A percentile compares a stretch with the other conserved stretches of the same genome.
Conservation (phyloP, 1,140 invertebrate species). For the Pseudomyrmex sp. region DNA sequence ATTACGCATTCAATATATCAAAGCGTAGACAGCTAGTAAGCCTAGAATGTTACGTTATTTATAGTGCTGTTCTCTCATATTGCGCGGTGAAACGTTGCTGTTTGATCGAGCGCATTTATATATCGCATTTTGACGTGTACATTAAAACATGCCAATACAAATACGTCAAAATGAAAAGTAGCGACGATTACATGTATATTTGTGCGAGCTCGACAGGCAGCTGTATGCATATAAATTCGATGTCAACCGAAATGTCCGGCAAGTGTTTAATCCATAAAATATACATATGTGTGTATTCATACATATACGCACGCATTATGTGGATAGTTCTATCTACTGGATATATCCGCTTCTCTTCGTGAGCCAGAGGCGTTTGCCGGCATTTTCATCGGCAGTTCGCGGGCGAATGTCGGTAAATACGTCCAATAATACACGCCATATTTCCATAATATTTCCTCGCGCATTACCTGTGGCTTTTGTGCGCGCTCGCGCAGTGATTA, state of each 20-base stretch:
- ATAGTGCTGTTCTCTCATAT: background rate
- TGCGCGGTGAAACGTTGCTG: constrained; percentile 10
- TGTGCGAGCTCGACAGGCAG: constrained; percentile 7
- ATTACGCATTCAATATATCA: constrained; percentile 4
- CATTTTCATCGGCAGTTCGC: constrained; percentile 53
- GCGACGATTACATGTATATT: constrained; percentile 16
- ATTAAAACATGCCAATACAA: constrained; percentile 48
- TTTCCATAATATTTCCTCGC: constrained; percentile 64
- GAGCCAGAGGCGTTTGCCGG: constrained; percentile 12
- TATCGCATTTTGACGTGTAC: constrained; percentile 30
- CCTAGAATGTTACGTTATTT: constrained; percentile 35
- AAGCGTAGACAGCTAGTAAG: background rate
- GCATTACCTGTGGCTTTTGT: constrained; percentile 39
- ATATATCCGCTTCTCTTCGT: constrained; percentile 30
- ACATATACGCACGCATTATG: constrained; percentile 55
- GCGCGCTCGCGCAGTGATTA: constrained; percentile 48
- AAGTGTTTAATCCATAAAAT: constrained; percentile 51
- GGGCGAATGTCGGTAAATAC: constrained; percentile 45
- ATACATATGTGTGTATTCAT: background rate
- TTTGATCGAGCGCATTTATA: constrained; percentile 34
- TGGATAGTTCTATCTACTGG: constrained; percentile 62
- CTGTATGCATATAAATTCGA: constrained; percentile 33
- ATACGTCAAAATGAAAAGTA: constrained; percentile 45
- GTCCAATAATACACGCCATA: constrained; percentile 59
- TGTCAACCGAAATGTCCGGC: constrained; percentile 18